Base-by-base conservation (phyloP, 2,113 vertebrate species). In the Elephantulus edwardii region DNA sequence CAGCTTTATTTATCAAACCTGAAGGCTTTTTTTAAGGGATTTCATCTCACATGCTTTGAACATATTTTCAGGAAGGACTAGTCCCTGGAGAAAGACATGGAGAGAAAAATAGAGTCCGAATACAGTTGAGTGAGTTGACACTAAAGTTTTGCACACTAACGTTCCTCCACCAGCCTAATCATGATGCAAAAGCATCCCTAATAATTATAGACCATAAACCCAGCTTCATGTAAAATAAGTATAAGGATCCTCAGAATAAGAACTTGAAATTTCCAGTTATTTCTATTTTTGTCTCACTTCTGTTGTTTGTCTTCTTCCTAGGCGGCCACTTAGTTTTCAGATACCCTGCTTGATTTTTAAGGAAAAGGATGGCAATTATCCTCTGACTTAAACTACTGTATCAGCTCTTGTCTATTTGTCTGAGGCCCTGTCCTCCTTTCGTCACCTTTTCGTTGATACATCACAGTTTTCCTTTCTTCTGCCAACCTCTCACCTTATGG, bases 131-230 rank as follows among this genome's bases (percentile, higher is more conserved):
- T 8, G 38, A 50, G n/a, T 16, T 13, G 52, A 33, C 42, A 0
- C 52, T n/a, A 42, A 56, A 58, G n/a, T 33, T 35, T 48, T 17
- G 7, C 22, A 8, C 16, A 20, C 35, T 33, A 46, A 30, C 24
- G 12, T 46, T 70, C 44, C 48, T 19, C 44, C 64, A 1, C 40
- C 11, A 16, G 33, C 35, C 71, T 35, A 5, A 8, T 9, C 42
- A 1, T 5, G 6, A n/a, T n/a, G 4, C 33, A 35, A 8, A 13
- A 48, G 48, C 28, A 1, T 22, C 16, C 33, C 50, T 38, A 12
- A n/a, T 40, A 22, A 8, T 16, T 33, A 22, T 9, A 40, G 58
- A 62, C 38, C 44, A 6, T 1, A 30, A 0, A 0, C 26, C 2
- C n/a, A 62, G 38, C 46, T 8, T 5, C 44, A 11, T 35, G 28